Conservation (phyloP, 1,140 invertebrate genomes). For the Euschistus heros region DNA sequence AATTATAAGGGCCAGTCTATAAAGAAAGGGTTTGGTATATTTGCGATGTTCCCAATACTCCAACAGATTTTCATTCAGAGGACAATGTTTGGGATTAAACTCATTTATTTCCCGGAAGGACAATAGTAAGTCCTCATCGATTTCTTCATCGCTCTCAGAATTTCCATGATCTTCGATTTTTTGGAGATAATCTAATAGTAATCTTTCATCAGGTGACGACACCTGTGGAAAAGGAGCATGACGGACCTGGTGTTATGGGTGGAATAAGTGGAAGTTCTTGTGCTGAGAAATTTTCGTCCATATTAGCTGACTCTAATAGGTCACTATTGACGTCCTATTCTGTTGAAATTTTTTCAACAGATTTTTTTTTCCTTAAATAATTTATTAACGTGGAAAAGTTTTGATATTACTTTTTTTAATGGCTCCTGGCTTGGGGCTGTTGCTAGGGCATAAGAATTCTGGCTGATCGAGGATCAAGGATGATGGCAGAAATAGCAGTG, state of each 20-base stretch:
- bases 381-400: not conserved
- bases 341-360: not conserved
- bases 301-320: no score
- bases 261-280: no score
- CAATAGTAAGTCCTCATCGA: no score
- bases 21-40: not conserved
- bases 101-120: not conserved
- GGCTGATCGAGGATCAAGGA: not conserved
- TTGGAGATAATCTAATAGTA: no score
- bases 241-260: no score
- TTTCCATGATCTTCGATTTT: no score
- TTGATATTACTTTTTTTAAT: not conserved
- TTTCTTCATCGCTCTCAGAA: no score
- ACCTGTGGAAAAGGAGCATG: no score
- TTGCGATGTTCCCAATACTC: not conserved
- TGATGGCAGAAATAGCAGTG: not conserved
- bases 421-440: not conserved
- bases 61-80: not conserved
- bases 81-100: not conserved
- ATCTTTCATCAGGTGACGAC: no score
- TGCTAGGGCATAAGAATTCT: not conserved
- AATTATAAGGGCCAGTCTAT: not conserved
- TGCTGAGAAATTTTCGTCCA: no score
- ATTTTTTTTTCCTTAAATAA: not conserved
- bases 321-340: not conserved